Percentiles rank a stretch among this genome's conserved stretches.
phyloP scores from a whole-genome alignment of 2,113 vertebrate genomes.

The Apodemus speciosus region DNA sequence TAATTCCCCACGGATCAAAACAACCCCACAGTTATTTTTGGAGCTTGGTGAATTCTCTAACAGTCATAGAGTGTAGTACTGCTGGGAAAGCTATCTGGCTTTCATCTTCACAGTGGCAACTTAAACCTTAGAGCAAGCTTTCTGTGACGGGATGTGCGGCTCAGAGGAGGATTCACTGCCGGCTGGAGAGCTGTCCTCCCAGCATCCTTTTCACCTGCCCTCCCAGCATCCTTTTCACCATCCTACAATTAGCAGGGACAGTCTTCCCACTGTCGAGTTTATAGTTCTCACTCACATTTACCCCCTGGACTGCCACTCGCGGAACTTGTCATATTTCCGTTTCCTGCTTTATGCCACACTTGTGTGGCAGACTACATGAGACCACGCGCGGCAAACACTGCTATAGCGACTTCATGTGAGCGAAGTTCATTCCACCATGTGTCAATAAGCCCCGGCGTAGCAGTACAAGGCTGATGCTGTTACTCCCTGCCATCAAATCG shows the following conservation, averaged over 20 bases:
- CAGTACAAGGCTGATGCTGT: background rate
- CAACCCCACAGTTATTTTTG: background rate
- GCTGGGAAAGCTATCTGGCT: background rate
- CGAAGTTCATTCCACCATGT: background rate
- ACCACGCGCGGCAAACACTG: background rate
- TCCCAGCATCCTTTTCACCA: background rate
- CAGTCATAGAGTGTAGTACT: background rate
- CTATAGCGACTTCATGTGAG: background rate
- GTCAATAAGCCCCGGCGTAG: background rate
- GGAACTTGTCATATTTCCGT: background rate
- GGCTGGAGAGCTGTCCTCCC: background rate
- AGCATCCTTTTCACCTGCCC: background rate
- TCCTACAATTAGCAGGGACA: background rate
- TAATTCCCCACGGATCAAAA: background rate
- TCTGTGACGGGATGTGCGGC: background rate
- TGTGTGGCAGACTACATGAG: background rate
- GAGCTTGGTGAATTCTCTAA: background rate
- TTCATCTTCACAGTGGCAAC: background rate
- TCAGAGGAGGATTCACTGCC: background rate
- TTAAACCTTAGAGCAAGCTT: background rate
- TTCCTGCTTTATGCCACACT: background rate
- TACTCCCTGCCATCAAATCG: rapidly evolving
- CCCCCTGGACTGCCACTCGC: background rate
- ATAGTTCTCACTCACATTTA: background rate
- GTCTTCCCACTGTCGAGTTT: background rate